Base-by-base conservation (phyloP, 1,140 invertebrate genomes). In the Penaeus japonicus region DNA sequence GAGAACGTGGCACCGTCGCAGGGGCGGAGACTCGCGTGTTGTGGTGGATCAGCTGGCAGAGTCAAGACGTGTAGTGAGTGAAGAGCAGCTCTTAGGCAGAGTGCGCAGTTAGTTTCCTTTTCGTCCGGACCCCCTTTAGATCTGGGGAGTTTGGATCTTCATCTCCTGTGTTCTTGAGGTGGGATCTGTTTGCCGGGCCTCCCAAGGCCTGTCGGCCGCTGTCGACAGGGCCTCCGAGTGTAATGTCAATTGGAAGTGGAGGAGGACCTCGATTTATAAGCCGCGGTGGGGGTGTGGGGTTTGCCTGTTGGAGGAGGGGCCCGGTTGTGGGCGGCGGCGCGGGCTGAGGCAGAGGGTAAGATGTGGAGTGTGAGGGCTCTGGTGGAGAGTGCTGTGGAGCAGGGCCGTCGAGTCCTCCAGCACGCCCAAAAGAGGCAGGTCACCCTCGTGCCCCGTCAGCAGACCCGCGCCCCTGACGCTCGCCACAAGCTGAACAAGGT, bases 401-500 rank as follows among this genome's bases (percentile, higher is more conserved):
- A 88, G 65, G 87, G 87, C 27, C 39, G 80, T 27, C 80, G 80
- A 78, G 87, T 55, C 24, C 81, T 88, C n/a, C 80, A 88, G 53
- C 80, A 78, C 27, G 53, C 20, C 24, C 80, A 57, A 22, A 62
- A 70, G 17, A 47, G 70, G 27, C 39, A 59, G 17, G 18, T 32
- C 7, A 70, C 79, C 24, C 70, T 54, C n/a, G 70, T 77, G 53
- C 77, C 47, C 47, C 47, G 80, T 32, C 85, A 70, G 35, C 20
- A 73, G 27, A 12, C 5, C 20, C 85, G 85, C 17, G 55, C 47
- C 24, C 87, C 47, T 22, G 18, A 83, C 65, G 30, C 70, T 32
- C 47, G 54, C 18, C 87, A 88, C 87, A 88, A 88, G 32, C 87
- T 88, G 87, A 88, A 81, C 87, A 88, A 84, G 87, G 87, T 88